Conservation (phyloP, 2,888 invertebrate genomes). For the Nephrotoma appendiculata region DNA sequence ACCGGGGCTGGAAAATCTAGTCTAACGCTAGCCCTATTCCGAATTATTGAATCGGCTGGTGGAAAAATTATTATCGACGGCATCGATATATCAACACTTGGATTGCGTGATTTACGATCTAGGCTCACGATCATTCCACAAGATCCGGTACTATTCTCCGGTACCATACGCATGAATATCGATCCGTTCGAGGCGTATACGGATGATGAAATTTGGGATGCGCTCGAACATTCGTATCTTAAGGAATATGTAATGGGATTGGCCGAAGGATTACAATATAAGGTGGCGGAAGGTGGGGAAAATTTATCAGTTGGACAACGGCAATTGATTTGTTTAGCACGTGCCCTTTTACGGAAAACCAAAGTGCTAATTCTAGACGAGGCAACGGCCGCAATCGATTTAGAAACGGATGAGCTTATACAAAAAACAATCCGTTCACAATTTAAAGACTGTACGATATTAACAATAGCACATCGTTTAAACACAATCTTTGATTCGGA, state of each 20-base stretch:
- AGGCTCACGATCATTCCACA: constrained; percentile 36
- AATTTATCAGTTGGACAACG: constrained; percentile 33
- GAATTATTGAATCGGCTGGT: constrained; percentile 51
- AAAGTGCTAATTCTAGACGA: constrained; percentile 36
- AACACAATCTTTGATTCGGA: constrained; percentile 78
- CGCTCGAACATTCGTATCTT: constrained; percentile 38
- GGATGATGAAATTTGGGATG: constrained; percentile 38
- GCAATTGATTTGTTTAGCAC: constrained; percentile 35
- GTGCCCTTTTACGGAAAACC: constrained; percentile 35
- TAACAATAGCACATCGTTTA: constrained; percentile 73
- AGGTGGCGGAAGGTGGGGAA: constrained; percentile 28
- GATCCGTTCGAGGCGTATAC: constrained; percentile 36
- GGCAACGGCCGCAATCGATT: constrained; percentile 38
- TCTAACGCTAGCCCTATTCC: constrained; percentile 63
- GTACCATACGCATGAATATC: constrained; percentile 39
- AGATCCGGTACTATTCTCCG: constrained; percentile 27
- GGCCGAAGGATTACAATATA: constrained; percentile 20
- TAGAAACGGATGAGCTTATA: constrained; percentile 38
- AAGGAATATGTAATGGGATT: constrained; percentile 22
- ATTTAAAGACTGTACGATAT: constrained; percentile 64
- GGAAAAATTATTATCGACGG: constrained; percentile 34
- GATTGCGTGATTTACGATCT: constrained; percentile 32
- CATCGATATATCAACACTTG: constrained; percentile 29
- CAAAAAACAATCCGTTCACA: constrained; percentile 63
- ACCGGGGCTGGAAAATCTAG: constrained; percentile 81